Percentiles rank a stretch among this genome's conserved stretches.
phyloP scores from a whole-genome alignment of 2,113 vertebrate genomes.

The Podiceps cristatus region DNA sequence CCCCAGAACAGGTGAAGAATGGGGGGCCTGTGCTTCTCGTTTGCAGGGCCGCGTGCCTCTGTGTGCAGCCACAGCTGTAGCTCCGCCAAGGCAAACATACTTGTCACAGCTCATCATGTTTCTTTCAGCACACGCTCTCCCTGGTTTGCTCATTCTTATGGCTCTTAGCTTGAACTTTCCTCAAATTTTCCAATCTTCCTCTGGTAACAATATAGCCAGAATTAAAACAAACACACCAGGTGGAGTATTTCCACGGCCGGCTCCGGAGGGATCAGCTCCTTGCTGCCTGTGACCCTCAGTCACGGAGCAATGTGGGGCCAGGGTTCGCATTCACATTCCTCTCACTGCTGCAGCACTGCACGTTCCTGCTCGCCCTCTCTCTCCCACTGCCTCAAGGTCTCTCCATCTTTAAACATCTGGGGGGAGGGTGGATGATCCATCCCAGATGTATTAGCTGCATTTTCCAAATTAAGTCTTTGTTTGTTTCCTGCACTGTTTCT shows the following conservation, averaged over 20 bases:
- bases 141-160: neutral
- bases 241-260: neutral
- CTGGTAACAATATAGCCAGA: neutral
- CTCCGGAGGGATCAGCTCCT: neutral
- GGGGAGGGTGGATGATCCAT: neutral
- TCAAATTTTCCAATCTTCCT: constrained; percentile 28
- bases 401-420: constrained; percentile 16
- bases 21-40: neutral
- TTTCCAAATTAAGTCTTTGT: constrained; percentile 47
- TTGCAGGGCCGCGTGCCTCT: accelerated
- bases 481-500: constrained; percentile 33
- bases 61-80: neutral
- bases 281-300: neutral
- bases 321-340: neutral
- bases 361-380: neutral
- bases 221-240: neutral
- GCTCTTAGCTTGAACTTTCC: neutral
- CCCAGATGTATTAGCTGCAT: constrained; percentile 2
- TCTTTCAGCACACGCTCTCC: neutral
- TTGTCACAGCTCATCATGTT: neutral
- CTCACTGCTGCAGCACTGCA: neutral
- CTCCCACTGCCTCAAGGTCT: neutral
- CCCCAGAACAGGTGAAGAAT: neutral
- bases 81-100: constrained; percentile 27
- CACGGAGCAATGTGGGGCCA: accelerated